Evolutionary conservation across 2,888 invertebrate genomes (phyloP).

Genomic region (Cerastis leucographa): DNA sequence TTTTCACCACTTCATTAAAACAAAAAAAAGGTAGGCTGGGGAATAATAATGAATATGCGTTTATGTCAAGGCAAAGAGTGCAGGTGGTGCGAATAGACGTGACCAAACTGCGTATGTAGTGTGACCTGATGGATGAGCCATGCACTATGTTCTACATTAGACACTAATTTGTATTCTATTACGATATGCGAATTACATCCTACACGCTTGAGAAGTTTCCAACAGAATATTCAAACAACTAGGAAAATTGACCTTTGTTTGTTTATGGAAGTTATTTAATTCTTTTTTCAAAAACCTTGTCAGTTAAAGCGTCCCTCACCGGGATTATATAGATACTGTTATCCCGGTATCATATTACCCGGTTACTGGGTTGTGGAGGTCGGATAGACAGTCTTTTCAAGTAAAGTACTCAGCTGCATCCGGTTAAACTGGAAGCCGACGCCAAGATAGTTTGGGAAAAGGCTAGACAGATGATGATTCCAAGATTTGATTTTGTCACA

Average conservation of each 20-base stretch:
- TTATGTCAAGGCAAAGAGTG: constrained; percentile 18
- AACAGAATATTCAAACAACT: neutral
- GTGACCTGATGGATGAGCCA: neutral
- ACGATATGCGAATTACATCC: neutral
- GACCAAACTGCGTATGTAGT: constrained; percentile 2
- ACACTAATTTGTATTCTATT: constrained; percentile 18
- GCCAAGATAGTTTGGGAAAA: too few species aligned
- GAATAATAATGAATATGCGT: constrained; percentile 4
- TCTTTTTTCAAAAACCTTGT: too few species aligned
- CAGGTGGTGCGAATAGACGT: constrained; percentile 25
- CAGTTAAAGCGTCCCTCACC: too few species aligned
- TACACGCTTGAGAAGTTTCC: neutral
- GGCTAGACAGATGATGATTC: too few species aligned
- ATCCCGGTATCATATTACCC: too few species aligned
- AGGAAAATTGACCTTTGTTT: constrained; percentile 8
- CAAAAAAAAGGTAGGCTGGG: neutral
- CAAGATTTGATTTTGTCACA: too few species aligned
- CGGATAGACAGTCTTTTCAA: too few species aligned
- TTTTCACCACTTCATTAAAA: too few species aligned
- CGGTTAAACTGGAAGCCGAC: too few species aligned
- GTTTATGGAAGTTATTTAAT: neutral
- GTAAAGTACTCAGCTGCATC: too few species aligned
- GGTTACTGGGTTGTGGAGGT: too few species aligned
- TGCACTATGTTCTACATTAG: neutral
- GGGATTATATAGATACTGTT: too few species aligned